phyloP scores from a whole-genome alignment of 2,888 invertebrate species.

The Lasioglossum villosulum region DNA sequence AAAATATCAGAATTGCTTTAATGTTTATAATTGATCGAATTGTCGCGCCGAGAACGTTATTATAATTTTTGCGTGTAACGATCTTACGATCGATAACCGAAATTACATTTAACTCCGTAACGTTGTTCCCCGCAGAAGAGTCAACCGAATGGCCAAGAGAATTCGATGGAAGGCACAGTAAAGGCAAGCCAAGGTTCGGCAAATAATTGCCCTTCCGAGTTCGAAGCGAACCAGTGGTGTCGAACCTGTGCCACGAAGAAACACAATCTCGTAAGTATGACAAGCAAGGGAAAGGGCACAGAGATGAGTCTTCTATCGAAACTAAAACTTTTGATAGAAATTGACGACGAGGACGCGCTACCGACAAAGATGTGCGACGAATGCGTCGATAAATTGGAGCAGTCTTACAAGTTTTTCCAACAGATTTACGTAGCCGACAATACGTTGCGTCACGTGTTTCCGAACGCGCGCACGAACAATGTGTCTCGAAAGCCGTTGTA shows the following conservation, averaged over 20 bases:
- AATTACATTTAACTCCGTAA: neutral
- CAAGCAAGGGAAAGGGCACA: slow-evolving; percentile 46
- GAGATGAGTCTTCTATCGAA: slow-evolving; percentile 66
- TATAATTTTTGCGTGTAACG: too few species aligned
- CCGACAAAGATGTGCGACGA: slow-evolving; percentile 65
- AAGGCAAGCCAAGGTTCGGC: neutral
- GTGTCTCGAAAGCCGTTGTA: slow-evolving; percentile 30
- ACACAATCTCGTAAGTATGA: slow-evolving; percentile 62
- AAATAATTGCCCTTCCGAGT: slow-evolving; percentile 38
- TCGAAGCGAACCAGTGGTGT: slow-evolving; percentile 60
- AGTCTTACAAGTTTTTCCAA: slow-evolving; percentile 66
- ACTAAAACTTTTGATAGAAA: slow-evolving; percentile 65
- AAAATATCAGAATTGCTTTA: too few species aligned
- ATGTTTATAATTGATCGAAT: too few species aligned
- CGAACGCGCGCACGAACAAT: slow-evolving; percentile 32
- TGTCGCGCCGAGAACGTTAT: too few species aligned
- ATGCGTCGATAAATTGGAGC: slow-evolving; percentile 63
- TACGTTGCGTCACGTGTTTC: slow-evolving; percentile 60
- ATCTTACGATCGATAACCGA: neutral
- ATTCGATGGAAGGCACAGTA: slow-evolving; percentile 34
- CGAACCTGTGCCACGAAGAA: slow-evolving; percentile 66
- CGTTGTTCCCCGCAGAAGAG: slow-evolving; percentile 22
- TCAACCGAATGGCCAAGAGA: slow-evolving; percentile 44
- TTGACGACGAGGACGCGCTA: slow-evolving; percentile 63
- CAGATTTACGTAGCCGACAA: slow-evolving; percentile 69